Evolutionary conservation across 2,888 invertebrate genomes (phyloP).

Genomic region (Arge pagana): DNA sequence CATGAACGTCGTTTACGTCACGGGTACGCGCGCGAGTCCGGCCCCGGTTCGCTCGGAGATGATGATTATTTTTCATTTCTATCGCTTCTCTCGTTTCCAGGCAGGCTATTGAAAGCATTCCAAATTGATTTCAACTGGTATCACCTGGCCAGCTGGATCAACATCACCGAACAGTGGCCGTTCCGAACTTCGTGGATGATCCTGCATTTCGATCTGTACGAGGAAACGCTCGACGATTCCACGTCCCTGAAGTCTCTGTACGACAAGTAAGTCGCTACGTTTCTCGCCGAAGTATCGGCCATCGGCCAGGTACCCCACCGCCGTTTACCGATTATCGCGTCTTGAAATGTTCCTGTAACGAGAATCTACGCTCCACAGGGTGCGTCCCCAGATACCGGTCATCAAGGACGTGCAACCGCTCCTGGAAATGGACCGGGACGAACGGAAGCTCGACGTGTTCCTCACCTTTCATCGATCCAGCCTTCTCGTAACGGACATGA

Average conservation of each 20-base stretch:
- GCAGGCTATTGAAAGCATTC: conserved; percentile 94
- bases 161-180: conserved; percentile 99
- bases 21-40: conserved; percentile 70
- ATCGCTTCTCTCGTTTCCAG: too few relatives aligned
- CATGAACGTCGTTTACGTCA: conserved; percentile 96
- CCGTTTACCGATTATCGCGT: background rate
- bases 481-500: conserved; percentile 83
- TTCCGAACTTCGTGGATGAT: conserved; percentile 97
- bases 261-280: conserved; percentile 74
- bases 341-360: conserved; percentile 3
- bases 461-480: conserved; percentile 86
- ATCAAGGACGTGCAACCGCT: conserved; percentile 87
- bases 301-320: background rate
- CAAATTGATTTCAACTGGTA: conserved; percentile 99
- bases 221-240: conserved; percentile 84
- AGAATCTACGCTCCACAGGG: conserved; percentile 61
- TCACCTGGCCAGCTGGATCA: conserved; percentile 96
- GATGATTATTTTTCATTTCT: conserved; percentile 12
- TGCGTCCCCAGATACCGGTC: conserved; percentile 79
- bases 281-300: background rate
- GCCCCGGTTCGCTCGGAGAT: too few relatives aligned
- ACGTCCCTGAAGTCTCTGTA: conserved; percentile 88
- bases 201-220: conserved; percentile 87
- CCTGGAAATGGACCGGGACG: conserved; percentile 91
- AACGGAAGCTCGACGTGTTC: conserved; percentile 92